Evolutionary conservation across 2,113 vertebrate species (phyloP).

Genomic region (Cyprinodon tularosa): DNA sequence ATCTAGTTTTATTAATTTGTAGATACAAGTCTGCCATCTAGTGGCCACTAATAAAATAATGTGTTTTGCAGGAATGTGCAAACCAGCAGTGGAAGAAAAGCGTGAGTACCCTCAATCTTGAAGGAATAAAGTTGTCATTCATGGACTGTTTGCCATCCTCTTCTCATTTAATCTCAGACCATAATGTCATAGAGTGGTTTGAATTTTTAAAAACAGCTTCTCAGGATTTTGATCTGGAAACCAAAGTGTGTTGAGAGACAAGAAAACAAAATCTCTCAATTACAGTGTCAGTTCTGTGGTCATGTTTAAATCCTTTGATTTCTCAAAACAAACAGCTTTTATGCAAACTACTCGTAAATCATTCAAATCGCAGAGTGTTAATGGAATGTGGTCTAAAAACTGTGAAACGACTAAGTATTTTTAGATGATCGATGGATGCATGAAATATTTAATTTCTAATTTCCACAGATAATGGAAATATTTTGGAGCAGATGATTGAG

Average conservation of each 20-base stretch:
- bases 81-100: slow-evolving; percentile 62
- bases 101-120: slow-evolving; percentile 73
- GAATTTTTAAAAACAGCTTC: background rate
- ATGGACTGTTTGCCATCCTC: slow-evolving; percentile 7
- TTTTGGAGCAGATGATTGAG: slow-evolving; percentile 48
- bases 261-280: background rate
- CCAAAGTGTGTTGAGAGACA: background rate
- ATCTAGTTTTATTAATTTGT: slow-evolving; percentile 22
- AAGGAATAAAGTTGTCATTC: slow-evolving; percentile 8
- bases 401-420: slow-evolving; percentile 59
- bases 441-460: slow-evolving; percentile 77
- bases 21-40: slow-evolving; percentile 74
- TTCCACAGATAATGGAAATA: slow-evolving; percentile 70
- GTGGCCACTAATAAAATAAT: slow-evolving; percentile 58
- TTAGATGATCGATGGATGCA: slow-evolving; percentile 68
- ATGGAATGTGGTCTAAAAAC: slow-evolving; percentile 43
- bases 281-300: background rate
- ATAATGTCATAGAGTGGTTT: background rate
- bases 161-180: background rate
- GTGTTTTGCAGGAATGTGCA: slow-evolving; percentile 84
- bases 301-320: slow-evolving; percentile 13
- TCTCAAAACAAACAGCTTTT: slow-evolving; percentile 11
- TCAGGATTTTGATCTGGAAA: background rate
- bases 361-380: slow-evolving; percentile 10
- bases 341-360: slow-evolving; percentile 20